Evolutionary conservation across 2,797 vertebrate species (phyloP), one percentile per base, ranked within the genome.

Genomic region (Takifugu ocellatus): DNA sequence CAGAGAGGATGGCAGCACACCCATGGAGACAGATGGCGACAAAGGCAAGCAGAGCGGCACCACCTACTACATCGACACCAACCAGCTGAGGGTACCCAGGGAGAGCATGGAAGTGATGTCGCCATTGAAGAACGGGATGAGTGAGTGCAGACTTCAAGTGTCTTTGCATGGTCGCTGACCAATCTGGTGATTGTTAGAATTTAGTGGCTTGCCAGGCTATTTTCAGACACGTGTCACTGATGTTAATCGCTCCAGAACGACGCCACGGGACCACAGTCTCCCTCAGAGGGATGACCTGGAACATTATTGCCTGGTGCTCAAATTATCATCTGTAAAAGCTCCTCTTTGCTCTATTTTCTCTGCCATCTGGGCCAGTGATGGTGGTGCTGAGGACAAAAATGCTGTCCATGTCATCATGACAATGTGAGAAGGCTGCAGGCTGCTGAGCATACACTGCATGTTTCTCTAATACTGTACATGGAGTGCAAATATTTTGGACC

Each of bases 71-170:
- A 99, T 99, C 51, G 97, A 99, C 65, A 98, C 96, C 68, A 99
- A 99, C 84, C 94, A 97, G 68, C 88, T 99, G 68, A 91, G 96
- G 60, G 96, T 99, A 53, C 94, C 97, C 6, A 91, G 97, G 66
- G 96, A 99, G 83, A 97, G 90, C 77, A 98, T 97, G 94, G 97
- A 99, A 77, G 95, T 97, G 73, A 96, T 98, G 90, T 99, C 96
- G 58, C 97, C 97, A 0, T 91, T 99, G 29, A 99, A 99, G 88
- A 99, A 98, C 62, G 97, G 97, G 87, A 98, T 98, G 96, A 98
- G 97, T 99, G 92, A 61, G 95, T 76, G 66, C 55, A 54, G 1
- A 11, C 9, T 48, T 3, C 17, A 36, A 2, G 31, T 21, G 21
- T 21, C 21, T 7, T 7, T 4, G 27, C 27, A 7, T 57, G 26